A percentile compares a stretch with the other conserved stretches of the same genome.
Conservation (phyloP, 2,797 vertebrate genomes). For the Acrocephalus scirpaceus region DNA sequence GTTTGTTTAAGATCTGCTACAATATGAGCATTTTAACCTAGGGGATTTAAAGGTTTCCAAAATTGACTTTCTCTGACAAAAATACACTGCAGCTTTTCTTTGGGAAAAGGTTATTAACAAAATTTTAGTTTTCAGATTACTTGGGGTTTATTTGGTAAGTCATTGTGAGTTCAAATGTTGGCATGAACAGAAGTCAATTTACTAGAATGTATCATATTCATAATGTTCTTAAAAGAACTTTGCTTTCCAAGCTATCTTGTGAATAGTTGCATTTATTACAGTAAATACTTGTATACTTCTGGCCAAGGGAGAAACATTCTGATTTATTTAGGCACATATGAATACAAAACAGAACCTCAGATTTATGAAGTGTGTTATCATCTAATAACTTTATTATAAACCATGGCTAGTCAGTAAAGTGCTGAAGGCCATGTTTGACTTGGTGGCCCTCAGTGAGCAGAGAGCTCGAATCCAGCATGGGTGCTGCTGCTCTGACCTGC, state of each 20-base stretch:
- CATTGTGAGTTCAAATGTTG: background rate
- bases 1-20: background rate
- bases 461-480: background rate
- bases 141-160: background rate
- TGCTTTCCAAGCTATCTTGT: background rate
- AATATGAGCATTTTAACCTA: background rate
- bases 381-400: background rate
- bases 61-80: background rate
- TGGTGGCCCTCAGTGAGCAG: background rate
- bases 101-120: background rate
- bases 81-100: background rate
- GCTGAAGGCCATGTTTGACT: background rate
- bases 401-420: background rate
- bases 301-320: background rate
- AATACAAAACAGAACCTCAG: background rate
- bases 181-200: background rate
- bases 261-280: background rate
- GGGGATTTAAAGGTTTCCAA: background rate
- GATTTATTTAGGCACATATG: background rate
- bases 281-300: background rate
- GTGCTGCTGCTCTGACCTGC: background rate
- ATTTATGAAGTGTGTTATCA: background rate
- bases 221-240: background rate
- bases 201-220: background rate
- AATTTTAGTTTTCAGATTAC: background rate